These are phyloP conservation scores for Danaus chrysippus DNA, from an alignment of 2,888 invertebrate species.

Conservation along the genomic window DNA sequence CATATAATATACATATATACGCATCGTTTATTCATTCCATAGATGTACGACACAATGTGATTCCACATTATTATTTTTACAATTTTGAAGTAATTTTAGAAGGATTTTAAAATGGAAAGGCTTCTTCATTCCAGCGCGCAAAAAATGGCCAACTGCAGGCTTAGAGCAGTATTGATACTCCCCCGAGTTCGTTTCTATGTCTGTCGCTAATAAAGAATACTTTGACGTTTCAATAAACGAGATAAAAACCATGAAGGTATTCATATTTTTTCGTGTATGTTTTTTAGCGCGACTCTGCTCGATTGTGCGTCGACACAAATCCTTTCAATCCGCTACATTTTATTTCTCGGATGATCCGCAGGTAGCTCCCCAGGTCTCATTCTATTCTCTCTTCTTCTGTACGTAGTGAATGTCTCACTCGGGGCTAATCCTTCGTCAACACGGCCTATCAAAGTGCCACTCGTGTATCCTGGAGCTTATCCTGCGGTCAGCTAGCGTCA, in stretches of 20 bases:
- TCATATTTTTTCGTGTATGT: slow-evolving; percentile 32
- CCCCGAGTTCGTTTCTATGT: slow-evolving; percentile 39
- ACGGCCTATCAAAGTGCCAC: slow-evolving; percentile 5
- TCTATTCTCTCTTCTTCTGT: no score
- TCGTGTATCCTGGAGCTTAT: slow-evolving; percentile 19
- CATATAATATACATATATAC: no score
- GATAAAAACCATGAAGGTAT: slow-evolving; percentile 36
- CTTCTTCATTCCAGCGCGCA: slow-evolving; percentile 34
- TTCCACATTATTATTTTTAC: slow-evolving; percentile 14
- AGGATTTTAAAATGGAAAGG: slow-evolving; percentile 35
- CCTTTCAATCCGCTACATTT: slow-evolving; percentile 42
- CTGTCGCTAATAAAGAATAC: slow-evolving; percentile 49
- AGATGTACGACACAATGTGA: background rate
- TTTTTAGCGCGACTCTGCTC: slow-evolving; percentile 46
- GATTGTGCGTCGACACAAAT: slow-evolving; percentile 38
- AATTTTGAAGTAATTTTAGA: slow-evolving; percentile 37
- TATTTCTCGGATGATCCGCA: slow-evolving; percentile 32
- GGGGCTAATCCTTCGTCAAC: background rate
- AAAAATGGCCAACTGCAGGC: slow-evolving; percentile 50
- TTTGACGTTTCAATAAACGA: slow-evolving; percentile 58
- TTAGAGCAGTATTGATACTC: slow-evolving; percentile 40
- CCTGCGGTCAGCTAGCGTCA: slow-evolving; percentile 24
- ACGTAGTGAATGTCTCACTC: no score
- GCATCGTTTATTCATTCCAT: background rate
- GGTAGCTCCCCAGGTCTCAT: slow-evolving; percentile 29